Conservation (phyloP, 2,113 vertebrate genomes). For the Herpailurus yagouaroundi region DNA sequence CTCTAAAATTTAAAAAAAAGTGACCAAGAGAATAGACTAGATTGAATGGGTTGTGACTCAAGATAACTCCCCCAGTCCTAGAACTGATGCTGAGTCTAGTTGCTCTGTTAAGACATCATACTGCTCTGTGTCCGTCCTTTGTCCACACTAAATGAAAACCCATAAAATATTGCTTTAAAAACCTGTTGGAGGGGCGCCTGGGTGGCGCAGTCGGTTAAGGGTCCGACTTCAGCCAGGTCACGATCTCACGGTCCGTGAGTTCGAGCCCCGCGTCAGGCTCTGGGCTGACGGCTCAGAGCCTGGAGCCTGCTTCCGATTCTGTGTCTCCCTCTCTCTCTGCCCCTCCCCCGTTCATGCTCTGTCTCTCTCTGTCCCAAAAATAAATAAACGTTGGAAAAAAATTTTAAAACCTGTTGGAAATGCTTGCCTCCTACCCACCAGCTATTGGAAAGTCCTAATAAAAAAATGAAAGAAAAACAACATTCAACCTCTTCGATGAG, state of each 20-base stretch:
- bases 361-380: too few relatives aligned
- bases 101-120: conserved; percentile 25
- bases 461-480: neutral
- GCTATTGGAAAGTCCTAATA: neutral
- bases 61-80: neutral
- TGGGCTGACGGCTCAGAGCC: too few relatives aligned
- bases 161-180: conserved; percentile 40
- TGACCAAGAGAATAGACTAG: conserved; percentile 50
- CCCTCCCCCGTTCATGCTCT: too few relatives aligned
- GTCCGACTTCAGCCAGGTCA: too few relatives aligned
- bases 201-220: too few relatives aligned
- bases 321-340: too few relatives aligned
- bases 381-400: too few relatives aligned
- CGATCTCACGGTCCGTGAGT: too few relatives aligned
- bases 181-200: neutral
- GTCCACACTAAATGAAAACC: conserved; percentile 34
- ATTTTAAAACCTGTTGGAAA: conserved; percentile 46
- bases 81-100: neutral
- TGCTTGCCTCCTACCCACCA: neutral
- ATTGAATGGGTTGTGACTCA: conserved; percentile 61
- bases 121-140: conserved; percentile 15
- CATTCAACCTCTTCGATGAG: conserved; percentile 21
- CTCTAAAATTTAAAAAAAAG: neutral
- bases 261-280: too few relatives aligned
- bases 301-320: too few relatives aligned